Evolutionary conservation across 2,113 vertebrate genomes (phyloP).

Genomic region (Grallaria varia): DNA sequence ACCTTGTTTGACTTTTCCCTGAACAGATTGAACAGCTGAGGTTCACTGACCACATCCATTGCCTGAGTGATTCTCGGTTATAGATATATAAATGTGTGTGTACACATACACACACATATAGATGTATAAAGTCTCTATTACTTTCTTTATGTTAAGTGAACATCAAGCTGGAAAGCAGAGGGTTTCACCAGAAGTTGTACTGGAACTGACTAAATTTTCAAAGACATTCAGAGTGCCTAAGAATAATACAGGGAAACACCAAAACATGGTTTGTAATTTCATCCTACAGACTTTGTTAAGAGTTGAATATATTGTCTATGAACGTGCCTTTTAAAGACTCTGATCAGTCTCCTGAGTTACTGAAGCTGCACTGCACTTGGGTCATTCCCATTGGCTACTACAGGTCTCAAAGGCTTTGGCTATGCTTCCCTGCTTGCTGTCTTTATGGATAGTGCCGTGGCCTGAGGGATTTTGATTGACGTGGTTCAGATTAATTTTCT

Average conservation of each 20-base stretch:
- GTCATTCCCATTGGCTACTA: not conserved
- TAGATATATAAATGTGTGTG: no score
- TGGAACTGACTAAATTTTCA: not conserved
- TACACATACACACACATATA: accelerated
- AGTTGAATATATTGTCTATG: not conserved
- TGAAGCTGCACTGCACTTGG: not conserved
- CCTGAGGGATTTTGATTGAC: not conserved
- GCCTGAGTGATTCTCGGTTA: not conserved
- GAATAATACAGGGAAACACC: not conserved
- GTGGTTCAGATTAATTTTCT: not conserved
- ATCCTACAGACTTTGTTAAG: not conserved
- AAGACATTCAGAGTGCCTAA: not conserved
- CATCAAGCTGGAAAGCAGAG: not conserved
- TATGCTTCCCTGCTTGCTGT: not conserved
- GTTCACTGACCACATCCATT: not conserved
- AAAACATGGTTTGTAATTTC: not conserved
- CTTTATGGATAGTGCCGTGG: not conserved
- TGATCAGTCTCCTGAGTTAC: not conserved
- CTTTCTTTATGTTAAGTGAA: not conserved
- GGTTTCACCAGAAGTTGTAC: not conserved
- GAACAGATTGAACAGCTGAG: not conserved
- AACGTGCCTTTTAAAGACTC: accelerated
- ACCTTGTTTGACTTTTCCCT: not conserved
- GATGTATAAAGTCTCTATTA: not conserved
- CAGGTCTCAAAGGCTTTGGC: not conserved